Evolutionary conservation across 1,140 invertebrate genomes (phyloP).

Genomic region (Mizuhopecten yessoensis): DNA sequence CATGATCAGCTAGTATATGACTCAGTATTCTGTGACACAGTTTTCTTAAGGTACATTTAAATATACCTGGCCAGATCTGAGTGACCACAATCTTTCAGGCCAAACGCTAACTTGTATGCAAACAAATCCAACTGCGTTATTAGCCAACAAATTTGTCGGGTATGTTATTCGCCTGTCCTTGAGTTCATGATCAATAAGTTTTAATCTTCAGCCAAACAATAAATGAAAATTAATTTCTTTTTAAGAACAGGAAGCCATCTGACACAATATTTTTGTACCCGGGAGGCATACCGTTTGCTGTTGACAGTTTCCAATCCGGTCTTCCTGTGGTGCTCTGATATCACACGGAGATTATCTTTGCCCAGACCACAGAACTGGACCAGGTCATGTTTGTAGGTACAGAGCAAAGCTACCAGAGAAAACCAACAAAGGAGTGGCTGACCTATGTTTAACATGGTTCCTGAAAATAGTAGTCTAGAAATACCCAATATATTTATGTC

Average conservation of each 20-base stretch:
- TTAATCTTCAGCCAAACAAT: not conserved
- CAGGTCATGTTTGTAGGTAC: not conserved
- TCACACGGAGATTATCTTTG: slow-evolving; percentile 1
- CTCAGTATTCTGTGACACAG: too few species aligned
- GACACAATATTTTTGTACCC: not conserved
- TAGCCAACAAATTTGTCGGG: not conserved
- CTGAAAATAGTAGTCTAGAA: not conserved
- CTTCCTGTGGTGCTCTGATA: not conserved
- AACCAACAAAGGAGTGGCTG: not conserved
- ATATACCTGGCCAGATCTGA: too few species aligned
- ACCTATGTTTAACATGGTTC: not conserved
- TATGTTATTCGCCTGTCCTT: not conserved
- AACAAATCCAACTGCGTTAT: not conserved
- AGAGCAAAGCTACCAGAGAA: not conserved
- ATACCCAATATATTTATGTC: too few species aligned
- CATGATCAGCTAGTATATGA: too few species aligned
- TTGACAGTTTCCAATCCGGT: not conserved
- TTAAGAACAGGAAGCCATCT: not conserved
- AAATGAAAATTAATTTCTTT: not conserved
- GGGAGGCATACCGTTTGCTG: not conserved
- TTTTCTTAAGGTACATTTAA: too few species aligned
- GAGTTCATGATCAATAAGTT: not conserved
- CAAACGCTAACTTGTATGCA: not conserved
- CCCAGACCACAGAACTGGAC: not conserved
- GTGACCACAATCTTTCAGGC: not conserved